These are phyloP conservation scores for Microchrysa polita DNA, from an alignment of 2,888 invertebrate species.

Conservation along the genomic window DNA sequence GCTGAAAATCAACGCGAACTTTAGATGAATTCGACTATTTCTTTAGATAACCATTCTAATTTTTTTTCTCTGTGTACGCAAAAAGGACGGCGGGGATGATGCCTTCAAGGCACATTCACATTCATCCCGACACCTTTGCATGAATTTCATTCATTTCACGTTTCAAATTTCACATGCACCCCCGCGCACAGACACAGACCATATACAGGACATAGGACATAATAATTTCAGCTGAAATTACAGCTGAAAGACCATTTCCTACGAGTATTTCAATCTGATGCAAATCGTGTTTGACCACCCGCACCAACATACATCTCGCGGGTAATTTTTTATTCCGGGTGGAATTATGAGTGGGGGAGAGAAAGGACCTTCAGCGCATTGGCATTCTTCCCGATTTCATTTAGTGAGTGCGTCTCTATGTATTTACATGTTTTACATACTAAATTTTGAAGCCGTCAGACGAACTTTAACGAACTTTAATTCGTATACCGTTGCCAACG, in stretches of 20 bases:
- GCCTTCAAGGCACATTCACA: no score
- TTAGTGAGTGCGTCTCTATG: not conserved
- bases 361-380: not conserved
- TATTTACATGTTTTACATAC: conserved; percentile 2
- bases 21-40: no score
- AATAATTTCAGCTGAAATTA: conserved; percentile 17
- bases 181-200: no score
- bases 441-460: not conserved
- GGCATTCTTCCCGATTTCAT: not conserved
- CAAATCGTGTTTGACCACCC: conserved; percentile 4
- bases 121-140: not conserved
- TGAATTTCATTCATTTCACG: no score
- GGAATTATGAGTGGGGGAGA: not conserved
- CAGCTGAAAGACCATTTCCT: conserved; percentile 28
- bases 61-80: no score
- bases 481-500: no score
- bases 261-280: conserved; percentile 34
- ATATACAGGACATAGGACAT: not conserved
- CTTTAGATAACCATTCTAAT: no score
- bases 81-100: no score
- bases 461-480: conserved; percentile 34
- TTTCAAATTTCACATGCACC: not conserved
- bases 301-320: not conserved
- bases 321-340: no score
- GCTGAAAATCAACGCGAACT: no score